Conservation (phyloP, 2,888 invertebrate genomes). For the Falcaria lacertinaria region DNA sequence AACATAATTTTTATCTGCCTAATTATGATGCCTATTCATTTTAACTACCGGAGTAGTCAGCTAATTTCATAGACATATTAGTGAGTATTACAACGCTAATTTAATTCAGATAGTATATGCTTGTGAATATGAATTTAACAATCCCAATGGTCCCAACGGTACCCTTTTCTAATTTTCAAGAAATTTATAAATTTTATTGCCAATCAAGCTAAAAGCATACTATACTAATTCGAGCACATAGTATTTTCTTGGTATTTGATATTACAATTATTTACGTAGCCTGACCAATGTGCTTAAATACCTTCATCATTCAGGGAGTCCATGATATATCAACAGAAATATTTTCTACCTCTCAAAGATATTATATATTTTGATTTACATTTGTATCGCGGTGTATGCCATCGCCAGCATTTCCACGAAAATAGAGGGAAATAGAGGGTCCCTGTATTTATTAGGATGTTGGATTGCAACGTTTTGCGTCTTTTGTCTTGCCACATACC, state of each 20-base stretch:
- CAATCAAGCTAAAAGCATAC: too few species aligned
- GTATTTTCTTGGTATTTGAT: neutral
- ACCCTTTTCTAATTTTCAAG: too few species aligned
- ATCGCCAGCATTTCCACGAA: constrained; percentile 8
- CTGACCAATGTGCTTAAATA: neutral
- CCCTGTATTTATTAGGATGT: constrained; percentile 4
- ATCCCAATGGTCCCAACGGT: too few species aligned
- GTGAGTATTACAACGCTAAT: too few species aligned
- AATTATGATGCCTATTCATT: constrained; percentile 8
- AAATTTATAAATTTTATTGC: too few species aligned
- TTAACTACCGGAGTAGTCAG: neutral
- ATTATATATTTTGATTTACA: constrained; percentile 1
- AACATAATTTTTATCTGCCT: constrained; percentile 22
- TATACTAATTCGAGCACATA: too few species aligned
- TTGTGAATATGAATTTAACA: too few species aligned
- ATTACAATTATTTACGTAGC: neutral
- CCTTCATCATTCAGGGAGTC: neutral
- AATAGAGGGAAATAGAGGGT: constrained; percentile 11
- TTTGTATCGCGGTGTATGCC: neutral
- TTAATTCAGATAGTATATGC: too few species aligned
- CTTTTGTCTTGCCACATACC: constrained; percentile 6
- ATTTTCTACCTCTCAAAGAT: neutral
- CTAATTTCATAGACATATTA: neutral
- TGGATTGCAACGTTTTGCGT: constrained; percentile 3
- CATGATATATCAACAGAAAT: neutral